These are phyloP conservation scores for Stigmatopora argus DNA, from an alignment of 2,113 vertebrate species.

Conservation along the genomic window DNA sequence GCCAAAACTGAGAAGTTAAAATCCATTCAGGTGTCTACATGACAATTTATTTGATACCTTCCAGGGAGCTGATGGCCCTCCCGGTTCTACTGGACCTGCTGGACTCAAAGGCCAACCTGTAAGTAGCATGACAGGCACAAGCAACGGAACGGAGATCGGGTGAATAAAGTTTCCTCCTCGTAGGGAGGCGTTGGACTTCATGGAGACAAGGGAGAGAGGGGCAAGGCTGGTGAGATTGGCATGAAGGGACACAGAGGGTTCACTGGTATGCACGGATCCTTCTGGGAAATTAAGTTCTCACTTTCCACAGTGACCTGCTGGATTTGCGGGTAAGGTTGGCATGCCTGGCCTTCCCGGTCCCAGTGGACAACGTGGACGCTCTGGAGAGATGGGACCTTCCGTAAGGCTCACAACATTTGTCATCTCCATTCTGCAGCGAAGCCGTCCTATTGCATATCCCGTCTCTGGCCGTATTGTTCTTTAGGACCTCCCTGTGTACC, in stretches of 20 bases:
- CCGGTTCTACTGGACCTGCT: conserved; percentile 82
- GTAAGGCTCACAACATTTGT: conserved; percentile 67
- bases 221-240: conserved; percentile 94
- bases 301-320: conserved; percentile 79
- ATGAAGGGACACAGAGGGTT: conserved; percentile 99
- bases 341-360: conserved; percentile 89
- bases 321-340: conserved; percentile 88
- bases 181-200: conserved; percentile 85
- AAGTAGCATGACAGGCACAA: conserved; percentile 60
- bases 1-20: too few relatives aligned
- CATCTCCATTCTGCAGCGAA: background rate
- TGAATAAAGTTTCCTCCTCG: background rate
- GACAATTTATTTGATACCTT: conserved; percentile 1
- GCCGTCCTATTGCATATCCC: background rate
- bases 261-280: conserved; percentile 86
- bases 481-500: conserved; percentile 87
- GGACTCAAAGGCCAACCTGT: conserved; percentile 89
- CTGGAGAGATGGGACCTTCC: conserved; percentile 85
- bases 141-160: background rate
- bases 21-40: background rate
- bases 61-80: conserved; percentile 86
- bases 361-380: conserved; percentile 92
- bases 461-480: conserved; percentile 6
- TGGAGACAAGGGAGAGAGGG: conserved; percentile 96
- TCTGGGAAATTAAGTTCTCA: background rate